These are phyloP conservation scores for Poecilia latipinna DNA, from an alignment of 2,113 vertebrate genomes.

Conservation along the genomic window DNA sequence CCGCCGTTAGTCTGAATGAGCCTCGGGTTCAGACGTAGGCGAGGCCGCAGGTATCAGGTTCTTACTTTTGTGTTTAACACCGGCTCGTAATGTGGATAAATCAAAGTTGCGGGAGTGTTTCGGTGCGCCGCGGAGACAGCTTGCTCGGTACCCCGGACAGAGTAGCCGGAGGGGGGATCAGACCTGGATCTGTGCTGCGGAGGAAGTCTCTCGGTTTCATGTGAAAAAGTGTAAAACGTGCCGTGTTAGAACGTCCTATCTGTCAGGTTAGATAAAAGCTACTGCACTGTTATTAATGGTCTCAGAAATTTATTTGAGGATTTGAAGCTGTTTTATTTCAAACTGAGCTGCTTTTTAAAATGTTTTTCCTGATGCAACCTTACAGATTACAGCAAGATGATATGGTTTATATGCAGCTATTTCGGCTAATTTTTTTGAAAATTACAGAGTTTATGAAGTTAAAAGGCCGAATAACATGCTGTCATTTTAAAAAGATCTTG, in stretches of 20 bases:
- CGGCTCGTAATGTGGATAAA: rapidly evolving
- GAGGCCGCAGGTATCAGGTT: rapidly evolving
- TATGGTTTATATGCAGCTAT: too few species aligned
- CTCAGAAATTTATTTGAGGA: too few species aligned
- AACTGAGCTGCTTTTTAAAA: too few species aligned
- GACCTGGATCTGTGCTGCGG: not conserved
- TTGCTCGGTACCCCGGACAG: not conserved
- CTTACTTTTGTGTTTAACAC: rapidly evolving
- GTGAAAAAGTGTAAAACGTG: too few species aligned
- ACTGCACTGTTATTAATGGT: too few species aligned
- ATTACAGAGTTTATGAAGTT: too few species aligned
- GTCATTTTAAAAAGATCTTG: too few species aligned
- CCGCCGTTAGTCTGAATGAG: not conserved
- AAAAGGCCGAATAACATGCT: too few species aligned
- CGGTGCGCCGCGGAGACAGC: not conserved
- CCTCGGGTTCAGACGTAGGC: rapidly evolving
- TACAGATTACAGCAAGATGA: too few species aligned
- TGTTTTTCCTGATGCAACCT: too few species aligned
- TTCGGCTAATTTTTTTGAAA: too few species aligned
- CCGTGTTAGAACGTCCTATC: not conserved
- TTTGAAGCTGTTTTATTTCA: too few species aligned
- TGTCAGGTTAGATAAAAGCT: not conserved
- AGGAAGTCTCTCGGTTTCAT: not conserved
- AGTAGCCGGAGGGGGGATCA: not conserved
- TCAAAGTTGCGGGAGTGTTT: not conserved